phyloP scores from a whole-genome alignment of 2,113 vertebrate genomes.

The Chiloscyllium plagiosum region DNA sequence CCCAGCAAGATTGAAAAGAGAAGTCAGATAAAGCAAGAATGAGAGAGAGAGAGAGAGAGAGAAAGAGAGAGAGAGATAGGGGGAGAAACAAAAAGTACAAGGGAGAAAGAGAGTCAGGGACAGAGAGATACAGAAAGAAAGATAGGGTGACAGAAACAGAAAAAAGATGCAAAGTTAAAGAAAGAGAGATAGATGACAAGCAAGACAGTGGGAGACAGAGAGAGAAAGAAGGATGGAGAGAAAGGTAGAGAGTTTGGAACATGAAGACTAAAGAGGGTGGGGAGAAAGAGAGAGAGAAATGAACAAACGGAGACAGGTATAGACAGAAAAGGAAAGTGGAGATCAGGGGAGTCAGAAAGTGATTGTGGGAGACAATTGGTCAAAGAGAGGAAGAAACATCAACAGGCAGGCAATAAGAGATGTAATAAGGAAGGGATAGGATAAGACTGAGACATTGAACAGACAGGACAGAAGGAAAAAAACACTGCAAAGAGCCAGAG shows the following conservation, averaged over 20 bases:
- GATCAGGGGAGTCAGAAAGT: neutral
- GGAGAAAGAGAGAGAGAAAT: neutral
- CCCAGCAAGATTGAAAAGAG: too few species aligned
- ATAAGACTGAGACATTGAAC: slow-evolving; percentile 37
- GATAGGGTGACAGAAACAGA: neutral
- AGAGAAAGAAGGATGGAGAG: neutral
- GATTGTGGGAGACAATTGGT: neutral
- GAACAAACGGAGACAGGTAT: neutral
- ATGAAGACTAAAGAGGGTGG: neutral
- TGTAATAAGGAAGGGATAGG: neutral
- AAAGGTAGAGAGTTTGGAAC: neutral
- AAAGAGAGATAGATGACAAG: neutral
- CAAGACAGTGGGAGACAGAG: neutral
- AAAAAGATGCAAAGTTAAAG: neutral
- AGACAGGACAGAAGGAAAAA: slow-evolving; percentile 26
- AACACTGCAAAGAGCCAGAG: slow-evolving; percentile 36
- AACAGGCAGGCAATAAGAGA: neutral
- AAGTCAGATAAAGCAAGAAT: neutral
- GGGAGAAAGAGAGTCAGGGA: neutral
- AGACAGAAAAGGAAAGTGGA: neutral
- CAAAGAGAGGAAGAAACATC: slow-evolving; percentile 35
- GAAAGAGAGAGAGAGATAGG: too few species aligned
- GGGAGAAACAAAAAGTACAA: neutral
- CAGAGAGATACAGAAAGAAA: neutral
- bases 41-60: neutral